Evolutionary conservation across 64 coral and sea anemone species (phyloP).

Genomic region (Stylophora pistillata): DNA sequence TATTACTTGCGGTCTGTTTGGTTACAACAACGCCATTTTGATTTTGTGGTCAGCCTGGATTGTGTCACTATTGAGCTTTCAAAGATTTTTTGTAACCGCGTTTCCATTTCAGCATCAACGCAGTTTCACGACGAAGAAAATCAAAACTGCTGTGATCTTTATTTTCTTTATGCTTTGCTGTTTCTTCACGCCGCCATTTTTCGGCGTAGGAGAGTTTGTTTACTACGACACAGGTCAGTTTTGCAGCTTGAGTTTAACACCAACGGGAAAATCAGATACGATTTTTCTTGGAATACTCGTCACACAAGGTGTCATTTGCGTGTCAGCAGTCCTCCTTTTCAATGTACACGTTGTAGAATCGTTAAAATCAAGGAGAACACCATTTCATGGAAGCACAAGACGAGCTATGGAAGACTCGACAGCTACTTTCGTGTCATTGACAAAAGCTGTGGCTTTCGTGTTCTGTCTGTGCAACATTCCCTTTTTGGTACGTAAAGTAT

Average conservation of each 20-base stretch:
- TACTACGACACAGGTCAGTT: conserved; percentile 43
- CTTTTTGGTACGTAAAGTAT: conserved; percentile 24
- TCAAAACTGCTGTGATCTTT: not conserved
- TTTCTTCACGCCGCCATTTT: not conserved
- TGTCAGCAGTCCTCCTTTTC: not conserved
- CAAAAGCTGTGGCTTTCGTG: conserved; percentile 17
- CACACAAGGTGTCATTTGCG: not conserved
- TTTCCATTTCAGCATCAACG: conserved; percentile 12
- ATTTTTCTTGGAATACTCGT: conserved; percentile 21
- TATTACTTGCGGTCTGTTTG: not conserved
- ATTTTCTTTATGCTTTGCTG: not conserved
- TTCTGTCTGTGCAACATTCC: conserved; percentile 38
- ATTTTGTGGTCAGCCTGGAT: conserved; percentile 40
- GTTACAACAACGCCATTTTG: conserved; percentile 14
- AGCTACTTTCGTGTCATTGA: conserved; percentile 28
- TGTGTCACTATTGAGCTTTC: conserved; percentile 4
- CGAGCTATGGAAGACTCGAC: not conserved
- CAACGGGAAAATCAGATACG: conserved; percentile 13
- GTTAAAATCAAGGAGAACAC: not conserved
- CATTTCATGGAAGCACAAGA: not conserved
- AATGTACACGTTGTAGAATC: conserved; percentile 1
- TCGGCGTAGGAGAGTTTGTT: conserved; percentile 24
- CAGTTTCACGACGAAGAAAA: conserved; percentile 15
- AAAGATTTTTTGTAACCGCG: not conserved
- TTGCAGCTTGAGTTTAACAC: conserved; percentile 24